Evolutionary conservation across 1,140 invertebrate species (phyloP).

Genomic region (Gryllus bimaculatus): DNA sequence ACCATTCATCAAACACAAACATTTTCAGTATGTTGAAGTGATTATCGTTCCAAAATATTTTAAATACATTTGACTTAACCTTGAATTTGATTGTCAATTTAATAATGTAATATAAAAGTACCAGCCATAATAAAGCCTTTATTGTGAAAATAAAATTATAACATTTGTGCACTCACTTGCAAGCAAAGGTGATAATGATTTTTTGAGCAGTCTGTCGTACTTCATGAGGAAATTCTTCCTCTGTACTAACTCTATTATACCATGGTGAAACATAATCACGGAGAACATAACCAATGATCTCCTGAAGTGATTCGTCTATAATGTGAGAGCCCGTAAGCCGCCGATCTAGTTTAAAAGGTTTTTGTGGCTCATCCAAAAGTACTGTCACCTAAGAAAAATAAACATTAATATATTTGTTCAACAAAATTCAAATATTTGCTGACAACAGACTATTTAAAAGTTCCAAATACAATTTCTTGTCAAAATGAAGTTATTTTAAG

Average conservation of each 20-base stretch:
- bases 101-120: too few species aligned
- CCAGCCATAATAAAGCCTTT: too few species aligned
- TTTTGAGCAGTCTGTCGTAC: constrained; percentile 42
- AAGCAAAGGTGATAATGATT: constrained; percentile 42
- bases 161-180: constrained; percentile 4
- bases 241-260: constrained; percentile 38
- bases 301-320: constrained; percentile 61
- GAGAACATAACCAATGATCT: constrained; percentile 62
- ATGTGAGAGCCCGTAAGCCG: constrained; percentile 54
- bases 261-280: constrained; percentile 68
- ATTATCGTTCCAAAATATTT: background rate
- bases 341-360: constrained; percentile 35
- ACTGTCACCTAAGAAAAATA: constrained; percentile 13
- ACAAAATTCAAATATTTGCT: background rate
- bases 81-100: too few species aligned
- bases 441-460: background rate
- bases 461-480: background rate
- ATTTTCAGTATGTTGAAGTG: background rate
- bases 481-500: background rate
- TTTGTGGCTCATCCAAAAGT: constrained; percentile 1
- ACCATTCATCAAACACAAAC: background rate
- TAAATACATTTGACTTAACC: background rate
- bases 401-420: background rate
- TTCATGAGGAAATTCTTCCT: constrained; percentile 44
- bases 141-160: too few species aligned